Conservation (phyloP, 2,797 vertebrate species). For the Cygnus olor region DNA sequence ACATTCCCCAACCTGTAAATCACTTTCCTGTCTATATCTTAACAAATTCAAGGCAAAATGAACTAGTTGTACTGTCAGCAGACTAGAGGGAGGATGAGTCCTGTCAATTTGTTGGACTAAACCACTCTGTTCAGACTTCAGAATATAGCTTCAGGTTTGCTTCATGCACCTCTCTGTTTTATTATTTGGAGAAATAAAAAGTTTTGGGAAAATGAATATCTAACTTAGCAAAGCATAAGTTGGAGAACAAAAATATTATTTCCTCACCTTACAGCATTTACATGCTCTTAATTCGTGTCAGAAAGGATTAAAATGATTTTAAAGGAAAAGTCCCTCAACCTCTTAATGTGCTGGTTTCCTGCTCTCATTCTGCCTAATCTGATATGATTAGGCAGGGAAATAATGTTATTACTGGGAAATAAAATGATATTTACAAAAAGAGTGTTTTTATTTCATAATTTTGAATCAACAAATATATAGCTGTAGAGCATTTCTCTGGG, state of each 20-base stretch:
- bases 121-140: background rate
- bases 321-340: background rate
- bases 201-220: background rate
- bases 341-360: background rate
- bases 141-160: background rate
- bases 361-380: background rate
- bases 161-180: background rate
- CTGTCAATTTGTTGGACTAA: background rate
- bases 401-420: background rate
- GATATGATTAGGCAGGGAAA: background rate
- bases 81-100: background rate
- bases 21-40: background rate
- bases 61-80: background rate
- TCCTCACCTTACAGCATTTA: background rate
- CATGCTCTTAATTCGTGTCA: background rate
- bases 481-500: background rate
- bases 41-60: background rate
- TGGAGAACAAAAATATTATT: background rate
- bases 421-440: background rate
- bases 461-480: background rate
- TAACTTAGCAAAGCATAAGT: background rate
- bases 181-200: background rate
- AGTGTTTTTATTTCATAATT: background rate
- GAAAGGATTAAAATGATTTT: background rate
- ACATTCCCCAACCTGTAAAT: background rate